These are phyloP conservation scores for Rhinogobius similis DNA, from an alignment of 2,113 vertebrate species.

Conservation along the genomic window DNA sequence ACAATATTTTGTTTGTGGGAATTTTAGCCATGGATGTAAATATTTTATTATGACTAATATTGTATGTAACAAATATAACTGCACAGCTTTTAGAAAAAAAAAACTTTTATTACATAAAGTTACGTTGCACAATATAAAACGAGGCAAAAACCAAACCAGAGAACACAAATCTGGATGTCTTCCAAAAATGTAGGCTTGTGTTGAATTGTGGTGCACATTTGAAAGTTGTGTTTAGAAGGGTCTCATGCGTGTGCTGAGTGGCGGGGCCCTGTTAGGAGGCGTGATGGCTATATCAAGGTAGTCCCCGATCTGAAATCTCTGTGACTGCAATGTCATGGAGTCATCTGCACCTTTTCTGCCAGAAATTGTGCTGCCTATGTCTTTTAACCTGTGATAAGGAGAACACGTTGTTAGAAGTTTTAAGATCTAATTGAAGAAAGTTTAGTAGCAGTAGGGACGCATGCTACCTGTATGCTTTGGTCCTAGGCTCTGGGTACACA, in stretches of 20 bases:
- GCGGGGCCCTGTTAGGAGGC: constrained; percentile 90
- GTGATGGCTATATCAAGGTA: constrained; percentile 98
- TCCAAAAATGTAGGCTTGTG: neutral
- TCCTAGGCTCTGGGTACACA: constrained; percentile 92
- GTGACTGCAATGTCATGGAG: constrained; percentile 96
- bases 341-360: constrained; percentile 95
- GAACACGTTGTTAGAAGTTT: neutral
- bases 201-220: neutral
- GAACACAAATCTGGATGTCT: neutral
- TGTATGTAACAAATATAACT: neutral
- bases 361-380: constrained; percentile 93
- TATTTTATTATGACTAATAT: too few species aligned
- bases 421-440: neutral
- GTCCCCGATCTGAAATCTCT: constrained; percentile 97
- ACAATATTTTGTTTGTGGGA: too few species aligned
- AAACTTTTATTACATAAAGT: constrained; percentile 55
- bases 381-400: constrained; percentile 84
- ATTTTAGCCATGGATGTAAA: too few species aligned
- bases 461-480: constrained; percentile 88
- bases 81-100: constrained; percentile 12
- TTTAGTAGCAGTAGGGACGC: neutral
- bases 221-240: constrained; percentile 81
- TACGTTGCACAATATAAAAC: constrained; percentile 57
- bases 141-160: constrained; percentile 22
- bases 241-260: constrained; percentile 88